Conservation (phyloP, 2,888 invertebrate genomes). For the Tetheella fluctuosa region DNA sequence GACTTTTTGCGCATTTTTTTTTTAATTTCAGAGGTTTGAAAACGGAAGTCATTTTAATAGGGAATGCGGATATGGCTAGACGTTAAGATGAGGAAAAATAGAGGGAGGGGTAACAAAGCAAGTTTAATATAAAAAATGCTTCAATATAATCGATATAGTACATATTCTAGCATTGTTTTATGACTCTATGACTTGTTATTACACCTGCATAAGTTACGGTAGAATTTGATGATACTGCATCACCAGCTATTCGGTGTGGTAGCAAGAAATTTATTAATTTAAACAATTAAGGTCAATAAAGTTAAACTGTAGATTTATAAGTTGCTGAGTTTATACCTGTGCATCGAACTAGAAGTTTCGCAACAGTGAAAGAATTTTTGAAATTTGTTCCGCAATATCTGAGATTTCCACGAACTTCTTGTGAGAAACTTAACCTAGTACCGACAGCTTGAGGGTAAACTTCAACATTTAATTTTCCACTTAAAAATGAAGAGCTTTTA, state of each 20-base stretch:
- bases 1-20: constrained; percentile 24
- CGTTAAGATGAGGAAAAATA: not conserved
- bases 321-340: constrained; percentile 9
- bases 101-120: not conserved
- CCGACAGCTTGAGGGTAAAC: constrained; percentile 14
- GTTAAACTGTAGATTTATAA: constrained; percentile 1
- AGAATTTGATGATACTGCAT: too few species aligned
- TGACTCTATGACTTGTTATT: too few species aligned
- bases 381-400: constrained; percentile 13
- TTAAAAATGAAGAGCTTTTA: constrained; percentile 6
- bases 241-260: too few species aligned
- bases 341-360: constrained; percentile 4
- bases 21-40: not conserved
- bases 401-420: constrained; percentile 13
- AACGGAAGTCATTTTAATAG: not conserved
- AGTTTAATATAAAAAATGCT: not conserved
- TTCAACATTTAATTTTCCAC: constrained; percentile 12
- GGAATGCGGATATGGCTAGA: not conserved
- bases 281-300: not conserved
- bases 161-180: too few species aligned
- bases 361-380: constrained; percentile 13
- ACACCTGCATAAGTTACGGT: too few species aligned
- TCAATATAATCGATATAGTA: not conserved
- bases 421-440: constrained; percentile 13
- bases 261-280: not conserved